Evolutionary conservation across 2,797 vertebrate species (phyloP).

Genomic region (Spinus olivaceus): DNA sequence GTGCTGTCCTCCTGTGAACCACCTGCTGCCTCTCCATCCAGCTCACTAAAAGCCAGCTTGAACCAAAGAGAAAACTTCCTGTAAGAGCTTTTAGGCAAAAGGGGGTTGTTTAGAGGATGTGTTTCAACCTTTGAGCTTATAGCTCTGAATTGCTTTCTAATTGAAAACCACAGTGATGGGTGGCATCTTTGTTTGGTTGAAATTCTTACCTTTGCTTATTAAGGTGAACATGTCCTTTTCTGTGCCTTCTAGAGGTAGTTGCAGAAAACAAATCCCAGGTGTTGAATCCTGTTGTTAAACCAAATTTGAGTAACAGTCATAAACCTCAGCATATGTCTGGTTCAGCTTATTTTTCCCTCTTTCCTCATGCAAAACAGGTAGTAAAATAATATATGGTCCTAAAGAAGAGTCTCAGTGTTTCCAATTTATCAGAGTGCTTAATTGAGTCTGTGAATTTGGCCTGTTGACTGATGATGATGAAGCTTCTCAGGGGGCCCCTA

Average conservation of each 20-base stretch:
- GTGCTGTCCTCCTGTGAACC: not conserved
- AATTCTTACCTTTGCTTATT: not conserved
- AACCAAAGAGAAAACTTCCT: not conserved
- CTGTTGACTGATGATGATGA: conserved; percentile 51
- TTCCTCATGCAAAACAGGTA: not conserved
- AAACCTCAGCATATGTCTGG: rapidly evolving
- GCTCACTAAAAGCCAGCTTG: not conserved
- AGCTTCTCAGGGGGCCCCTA: conserved; percentile 24
- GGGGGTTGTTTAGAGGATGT: rapidly evolving
- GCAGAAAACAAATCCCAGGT: not conserved
- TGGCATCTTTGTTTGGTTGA: not conserved
- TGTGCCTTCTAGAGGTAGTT: not conserved
- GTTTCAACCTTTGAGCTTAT: not conserved
- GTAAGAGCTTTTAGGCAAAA: not conserved
- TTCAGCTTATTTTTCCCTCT: not conserved
- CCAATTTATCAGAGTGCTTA: conserved; percentile 57
- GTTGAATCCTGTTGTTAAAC: not conserved
- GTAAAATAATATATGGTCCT: not conserved
- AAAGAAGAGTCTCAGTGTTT: not conserved
- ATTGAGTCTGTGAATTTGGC: conserved; percentile 43
- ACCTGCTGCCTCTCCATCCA: not conserved
- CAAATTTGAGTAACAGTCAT: not conserved
- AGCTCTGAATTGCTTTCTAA: not conserved
- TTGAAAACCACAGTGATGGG: not conserved
- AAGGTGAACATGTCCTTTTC: rapidly evolving